A percentile compares a stretch with the other conserved stretches of the same genome.
Evolutionary conservation across 2,113 vertebrate genomes (phyloP).

Genomic region (Clarias batrachus): DNA sequence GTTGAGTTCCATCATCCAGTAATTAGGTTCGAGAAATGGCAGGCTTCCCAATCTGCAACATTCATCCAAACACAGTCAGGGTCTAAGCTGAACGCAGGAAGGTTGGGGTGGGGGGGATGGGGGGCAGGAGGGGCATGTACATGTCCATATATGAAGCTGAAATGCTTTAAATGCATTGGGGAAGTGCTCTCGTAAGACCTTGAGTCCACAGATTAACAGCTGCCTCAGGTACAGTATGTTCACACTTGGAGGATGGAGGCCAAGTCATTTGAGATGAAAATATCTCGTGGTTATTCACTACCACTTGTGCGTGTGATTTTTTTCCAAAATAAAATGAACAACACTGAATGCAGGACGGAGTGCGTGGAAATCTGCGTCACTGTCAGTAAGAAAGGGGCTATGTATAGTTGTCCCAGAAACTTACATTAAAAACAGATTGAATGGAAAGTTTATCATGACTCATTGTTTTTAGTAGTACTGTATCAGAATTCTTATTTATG

Average conservation of each 20-base stretch:
- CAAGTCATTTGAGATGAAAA: constrained; percentile 34
- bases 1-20: background rate
- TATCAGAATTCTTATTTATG: background rate
- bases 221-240: constrained; percentile 21
- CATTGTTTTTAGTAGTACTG: background rate
- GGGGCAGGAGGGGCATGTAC: background rate
- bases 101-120: background rate
- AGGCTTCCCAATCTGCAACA: background rate
- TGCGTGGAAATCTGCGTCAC: constrained; percentile 9
- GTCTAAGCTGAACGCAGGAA: background rate
- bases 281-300: constrained; percentile 11
- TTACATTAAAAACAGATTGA: constrained; percentile 14
- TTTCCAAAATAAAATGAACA: background rate
- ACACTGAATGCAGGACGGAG: constrained; percentile 1
- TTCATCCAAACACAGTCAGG: background rate
- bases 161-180: background rate
- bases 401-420: constrained; percentile 34
- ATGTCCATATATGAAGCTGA: constrained; percentile 36
- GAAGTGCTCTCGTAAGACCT: background rate
- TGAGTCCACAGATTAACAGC: constrained; percentile 14
- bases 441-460: constrained; percentile 1
- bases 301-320: background rate
- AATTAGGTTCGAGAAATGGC: constrained; percentile 4
- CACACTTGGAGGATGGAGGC: background rate
- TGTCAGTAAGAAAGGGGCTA: constrained; percentile 11